Conservation (phyloP, 2,888 invertebrate species). For the Eupithecia abbreviata region DNA sequence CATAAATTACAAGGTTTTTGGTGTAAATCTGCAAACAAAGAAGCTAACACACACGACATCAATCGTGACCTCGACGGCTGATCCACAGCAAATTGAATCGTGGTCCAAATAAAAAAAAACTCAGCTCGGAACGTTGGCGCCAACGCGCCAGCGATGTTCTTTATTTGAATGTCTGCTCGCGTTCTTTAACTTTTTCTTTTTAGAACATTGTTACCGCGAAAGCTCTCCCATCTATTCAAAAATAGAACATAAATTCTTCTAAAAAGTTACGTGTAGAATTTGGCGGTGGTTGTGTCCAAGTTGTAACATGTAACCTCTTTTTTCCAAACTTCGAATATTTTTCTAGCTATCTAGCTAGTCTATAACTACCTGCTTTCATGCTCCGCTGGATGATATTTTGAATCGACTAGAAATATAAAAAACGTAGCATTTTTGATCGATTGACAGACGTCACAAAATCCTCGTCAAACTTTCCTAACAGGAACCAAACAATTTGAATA, state of each 20-base stretch:
- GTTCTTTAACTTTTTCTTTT: slow-evolving; percentile 54
- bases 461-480: background rate
- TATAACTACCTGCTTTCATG: background rate
- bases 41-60: slow-evolving; percentile 53
- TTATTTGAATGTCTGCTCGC: slow-evolving; percentile 74
- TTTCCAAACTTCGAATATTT: background rate
- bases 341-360: background rate
- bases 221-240: slow-evolving; percentile 45
- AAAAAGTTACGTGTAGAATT: slow-evolving; percentile 10
- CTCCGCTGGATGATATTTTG: background rate
- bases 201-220: slow-evolving; percentile 55
- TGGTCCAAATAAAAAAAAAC: slow-evolving; percentile 65
- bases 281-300: background rate
- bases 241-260: slow-evolving; percentile 19
- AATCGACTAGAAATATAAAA: background rate
- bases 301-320: background rate
- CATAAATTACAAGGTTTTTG: slow-evolving; percentile 34
- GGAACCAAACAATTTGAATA: slow-evolving; percentile 10
- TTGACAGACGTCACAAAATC: background rate
- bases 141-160: slow-evolving; percentile 76
- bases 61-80: slow-evolving; percentile 67
- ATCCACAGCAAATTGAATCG: slow-evolving; percentile 78
- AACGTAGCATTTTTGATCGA: background rate
- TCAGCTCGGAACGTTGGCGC: slow-evolving; percentile 79
- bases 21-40: slow-evolving; percentile 45